Evolutionary conservation across 2,113 vertebrate species (phyloP).

Genomic region (Leiothrix lutea): DNA sequence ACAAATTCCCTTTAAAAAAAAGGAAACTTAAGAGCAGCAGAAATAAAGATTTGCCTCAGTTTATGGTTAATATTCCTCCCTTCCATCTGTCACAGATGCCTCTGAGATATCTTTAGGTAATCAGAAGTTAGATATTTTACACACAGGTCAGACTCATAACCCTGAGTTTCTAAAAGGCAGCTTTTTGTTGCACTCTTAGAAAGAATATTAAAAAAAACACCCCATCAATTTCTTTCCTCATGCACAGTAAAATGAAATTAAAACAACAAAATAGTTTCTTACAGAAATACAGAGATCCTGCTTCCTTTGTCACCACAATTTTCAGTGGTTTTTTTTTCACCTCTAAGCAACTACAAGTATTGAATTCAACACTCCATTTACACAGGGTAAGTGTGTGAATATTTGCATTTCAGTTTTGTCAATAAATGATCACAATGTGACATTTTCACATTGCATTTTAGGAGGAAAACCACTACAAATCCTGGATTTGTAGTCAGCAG

Average conservation of each 20-base stretch:
- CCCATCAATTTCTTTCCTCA: background rate
- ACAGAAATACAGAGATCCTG: background rate
- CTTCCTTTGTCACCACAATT: background rate
- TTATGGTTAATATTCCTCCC: background rate
- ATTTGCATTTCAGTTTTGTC: background rate
- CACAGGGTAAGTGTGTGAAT: rapidly evolving
- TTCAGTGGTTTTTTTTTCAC: background rate
- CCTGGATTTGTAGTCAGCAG: background rate
- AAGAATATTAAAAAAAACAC: background rate
- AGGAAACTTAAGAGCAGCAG: background rate
- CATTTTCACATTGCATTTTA: background rate
- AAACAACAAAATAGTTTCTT: background rate
- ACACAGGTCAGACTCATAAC: background rate
- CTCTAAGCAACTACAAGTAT: background rate
- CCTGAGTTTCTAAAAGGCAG: conserved; percentile 42
- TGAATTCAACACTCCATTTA: background rate
- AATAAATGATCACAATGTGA: rapidly evolving
- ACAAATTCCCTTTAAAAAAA: background rate
- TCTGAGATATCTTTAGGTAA: background rate
- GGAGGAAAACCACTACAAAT: background rate
- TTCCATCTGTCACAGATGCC: background rate
- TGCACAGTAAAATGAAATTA: background rate
- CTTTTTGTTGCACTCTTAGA: background rate
- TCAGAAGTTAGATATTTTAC: background rate
- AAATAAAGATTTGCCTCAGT: background rate